Evolutionary conservation across 2,888 invertebrate species (phyloP), one percentile per base, ranked within the genome.

Genomic region (Scaptomyza caliginosa): DNA sequence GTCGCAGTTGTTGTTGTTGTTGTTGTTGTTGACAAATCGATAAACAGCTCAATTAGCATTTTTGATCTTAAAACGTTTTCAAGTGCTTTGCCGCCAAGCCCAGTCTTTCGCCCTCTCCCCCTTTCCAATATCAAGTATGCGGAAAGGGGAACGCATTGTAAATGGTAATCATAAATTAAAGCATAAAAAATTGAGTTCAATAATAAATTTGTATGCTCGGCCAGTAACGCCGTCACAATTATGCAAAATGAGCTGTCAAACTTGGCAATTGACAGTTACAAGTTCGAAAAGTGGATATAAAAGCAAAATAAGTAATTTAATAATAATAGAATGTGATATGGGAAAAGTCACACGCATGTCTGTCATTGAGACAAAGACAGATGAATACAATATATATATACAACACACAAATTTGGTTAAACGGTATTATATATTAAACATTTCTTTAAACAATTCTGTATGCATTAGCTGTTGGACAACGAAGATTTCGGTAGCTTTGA

Each of bases 11-110:
- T 26, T 40, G 6, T 34, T 40, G 42, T 42, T 43, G 26, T 26
- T 52, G 5, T 70, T 70, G 71, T 72, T 81, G 82, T 75, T 83
- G 77, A 86, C 86, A 86, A 84, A 83, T 86, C 88, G 84, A 86
- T 87, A 86, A 86, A 86, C 86, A 82, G 76, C 75, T 86, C 86
- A 87, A 87, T 88, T 88, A 87, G 76, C 82, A 88, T 86, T 84
- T 85, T 69, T 71, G 67, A 73, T 78, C 76, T 68, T 54, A 67
- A 75, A 69, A 77, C 66, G 78, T 68, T 77, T 77, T 17, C 70
- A 48, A 70, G 40, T 57, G 49, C 43, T 43, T 36, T 23, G 45
- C 26, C 68, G 65, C 67, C 66, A 70, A 58, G 46, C 74, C 74
- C 72, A 66, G 13, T 21, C 32, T 5, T 3, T 21, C 19, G 13